Base-by-base conservation (phyloP, 2,888 invertebrate species). In the Chrysomela aeneicollis region DNA sequence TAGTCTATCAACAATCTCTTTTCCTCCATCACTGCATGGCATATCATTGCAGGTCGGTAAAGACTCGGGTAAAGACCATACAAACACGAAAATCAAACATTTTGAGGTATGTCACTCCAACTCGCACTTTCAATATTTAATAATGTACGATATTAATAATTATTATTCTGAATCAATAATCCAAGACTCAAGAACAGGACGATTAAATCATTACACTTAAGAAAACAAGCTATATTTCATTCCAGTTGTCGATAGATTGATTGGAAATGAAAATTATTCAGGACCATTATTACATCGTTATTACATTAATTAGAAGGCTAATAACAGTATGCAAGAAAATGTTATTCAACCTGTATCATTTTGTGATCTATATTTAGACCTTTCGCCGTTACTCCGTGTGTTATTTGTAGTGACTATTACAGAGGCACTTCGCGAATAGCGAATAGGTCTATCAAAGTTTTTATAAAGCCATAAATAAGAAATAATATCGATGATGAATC, bases 291-390 rank as follows among this genome's bases (percentile, higher is more conserved):
- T 54, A 54, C 35, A 42, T 22, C 42, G 55, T 55, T 55, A 55
- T 55, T 42, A 55, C 42, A 55, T 55, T 55, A 42, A 55, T 55
- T 21, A 55, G 55, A n/a, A 55, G 37, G 42, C 22, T 55, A 55
- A 55, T 55, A 55, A 55, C 55, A 55, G 42, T 15, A 22, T 21
- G 42, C 18, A 42, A 21, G 55, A 42, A 35, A 54, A 55, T 35
- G 42, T 55, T 42, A 55, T 42, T 55, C 55, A 55, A 55, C 55
- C 22, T 15, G 55, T 42, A 21, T 55, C 22, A 55, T 55, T 55
- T 55, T 17, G 5, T 55, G 37, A n/a, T 55, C 55, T 55, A 55
- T 55, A 42, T 55, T 42, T 42, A 55, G 55, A 55, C 55, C 17
- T 12, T 15, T 22, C 42, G 42, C 55, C 55, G 55, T 26, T 55